Evolutionary conservation across 2,113 vertebrate genomes (phyloP).

Genomic region (Sylvilagus bachmani): DNA sequence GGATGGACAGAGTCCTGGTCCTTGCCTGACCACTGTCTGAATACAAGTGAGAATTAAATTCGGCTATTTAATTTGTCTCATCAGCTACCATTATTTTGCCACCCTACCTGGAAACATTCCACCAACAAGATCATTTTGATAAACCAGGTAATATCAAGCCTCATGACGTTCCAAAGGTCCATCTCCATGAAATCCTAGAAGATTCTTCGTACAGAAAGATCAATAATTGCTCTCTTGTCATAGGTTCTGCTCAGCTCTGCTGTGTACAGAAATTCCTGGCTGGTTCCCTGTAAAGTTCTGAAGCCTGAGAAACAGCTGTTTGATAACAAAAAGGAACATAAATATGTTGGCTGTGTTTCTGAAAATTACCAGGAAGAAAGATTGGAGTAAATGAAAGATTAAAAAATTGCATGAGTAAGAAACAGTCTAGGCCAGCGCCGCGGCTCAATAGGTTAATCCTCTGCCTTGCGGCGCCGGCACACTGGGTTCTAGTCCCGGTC

Average conservation of each 20-base stretch:
- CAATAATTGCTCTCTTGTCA: slow-evolving; percentile 47
- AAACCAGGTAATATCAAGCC: slow-evolving; percentile 24
- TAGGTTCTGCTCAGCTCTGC: slow-evolving; percentile 28
- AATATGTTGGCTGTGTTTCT: slow-evolving; percentile 17
- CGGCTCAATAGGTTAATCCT: too few species aligned
- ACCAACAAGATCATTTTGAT: slow-evolving; percentile 53
- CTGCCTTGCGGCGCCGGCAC: too few species aligned
- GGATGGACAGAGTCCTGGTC: not conserved
- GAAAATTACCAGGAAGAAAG: slow-evolving; percentile 41
- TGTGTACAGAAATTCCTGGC: slow-evolving; percentile 18
- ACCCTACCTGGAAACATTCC: slow-evolving; percentile 41
- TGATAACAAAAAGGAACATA: slow-evolving; percentile 60
- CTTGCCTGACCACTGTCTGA: not conserved
- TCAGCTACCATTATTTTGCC: slow-evolving; percentile 28
- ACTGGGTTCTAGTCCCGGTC: too few species aligned
- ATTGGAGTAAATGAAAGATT: not conserved
- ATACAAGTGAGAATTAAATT: not conserved
- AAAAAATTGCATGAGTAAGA: not conserved
- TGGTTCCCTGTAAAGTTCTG: slow-evolving; percentile 56
- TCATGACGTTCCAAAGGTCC: slow-evolving; percentile 3
- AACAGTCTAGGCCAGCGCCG: too few species aligned
- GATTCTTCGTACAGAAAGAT: slow-evolving; percentile 64
- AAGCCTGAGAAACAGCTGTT: slow-evolving; percentile 68
- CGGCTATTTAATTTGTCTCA: not conserved
- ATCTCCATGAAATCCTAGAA: slow-evolving; percentile 47